Percentiles rank a stretch among this genome's conserved stretches.
Conservation (phyloP, 2,888 invertebrate species). For the Chymomyza caudatula region DNA sequence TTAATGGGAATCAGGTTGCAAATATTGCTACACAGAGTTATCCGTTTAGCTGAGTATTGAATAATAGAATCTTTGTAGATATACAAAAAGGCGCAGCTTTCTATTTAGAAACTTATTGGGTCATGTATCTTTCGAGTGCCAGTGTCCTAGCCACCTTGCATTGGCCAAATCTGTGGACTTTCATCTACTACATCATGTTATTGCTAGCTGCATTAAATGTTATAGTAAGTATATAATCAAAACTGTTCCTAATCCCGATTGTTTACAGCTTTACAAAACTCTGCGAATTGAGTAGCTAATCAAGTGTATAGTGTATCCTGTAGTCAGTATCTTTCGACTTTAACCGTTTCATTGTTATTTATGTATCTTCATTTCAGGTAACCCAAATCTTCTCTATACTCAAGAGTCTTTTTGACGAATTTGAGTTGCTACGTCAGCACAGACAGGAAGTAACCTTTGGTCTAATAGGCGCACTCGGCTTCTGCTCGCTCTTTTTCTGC, state of each 20-base stretch:
- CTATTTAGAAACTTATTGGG: constrained; percentile 53
- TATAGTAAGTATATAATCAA: constrained; percentile 82
- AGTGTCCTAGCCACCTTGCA: constrained; percentile 57
- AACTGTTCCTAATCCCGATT: too few relatives aligned
- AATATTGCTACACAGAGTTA: too few relatives aligned
- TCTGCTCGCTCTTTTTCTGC: constrained; percentile 62
- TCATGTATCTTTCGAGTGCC: constrained; percentile 60
- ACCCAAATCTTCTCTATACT: constrained; percentile 68
- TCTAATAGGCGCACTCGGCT: constrained; percentile 39
- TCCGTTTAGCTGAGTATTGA: too few relatives aligned
- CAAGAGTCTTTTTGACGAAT: constrained; percentile 74
- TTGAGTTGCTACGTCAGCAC: constrained; percentile 52
- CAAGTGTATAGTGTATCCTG: too few relatives aligned
- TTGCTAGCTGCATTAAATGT: constrained; percentile 85
- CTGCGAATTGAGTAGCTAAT: too few relatives aligned
- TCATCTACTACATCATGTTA: constrained; percentile 87
- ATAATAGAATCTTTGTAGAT: too few relatives aligned
- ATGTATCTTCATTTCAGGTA: constrained; percentile 34
- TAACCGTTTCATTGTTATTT: background rate
- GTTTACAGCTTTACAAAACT: too few relatives aligned
- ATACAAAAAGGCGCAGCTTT: too few relatives aligned
- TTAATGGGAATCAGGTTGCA: too few relatives aligned
- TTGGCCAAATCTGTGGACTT: constrained; percentile 86
- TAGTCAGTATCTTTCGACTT: too few relatives aligned
- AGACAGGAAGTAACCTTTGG: constrained; percentile 54